Base-by-base conservation (phyloP, 2,113 vertebrate species). In the Synodontis membranacea region DNA sequence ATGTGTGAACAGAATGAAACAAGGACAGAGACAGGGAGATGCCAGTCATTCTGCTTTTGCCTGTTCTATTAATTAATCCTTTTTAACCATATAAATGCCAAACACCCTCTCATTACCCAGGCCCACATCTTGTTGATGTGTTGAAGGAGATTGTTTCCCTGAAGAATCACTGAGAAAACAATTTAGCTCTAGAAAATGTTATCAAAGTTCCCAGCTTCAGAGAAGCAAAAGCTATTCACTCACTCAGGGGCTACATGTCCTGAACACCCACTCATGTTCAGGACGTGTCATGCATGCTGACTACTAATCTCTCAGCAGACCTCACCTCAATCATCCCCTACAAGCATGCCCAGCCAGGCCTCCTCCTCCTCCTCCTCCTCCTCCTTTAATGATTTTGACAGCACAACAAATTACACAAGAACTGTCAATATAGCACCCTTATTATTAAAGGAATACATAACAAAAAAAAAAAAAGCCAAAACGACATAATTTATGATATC, bases 201-300 rank as follows among this genome's bases (percentile, higher is more conserved):
- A 62, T 56, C 81, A 88, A 81, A 86, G 54, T 84, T 78, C 64
- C 56, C 34, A 68, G 64, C 31, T 66, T 89, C 54, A 80, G 82
- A 75, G 60, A 79, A 89, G 86, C 88, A 89, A 89, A 89, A 86
- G 85, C 74, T 84, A 81, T 89, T 82, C 78, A 87, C 82, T 84
- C 66, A 76, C 83, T 76, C 12, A 3, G 31, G 75, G 60, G 66
- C 82, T 86, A 89, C 86, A 83, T 87, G 82, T 82, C 85, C 82
- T 46, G 66, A 84, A 89, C 85, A 86, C 85, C 85, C 88, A 89
- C 88, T 86, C 85, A 39, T 74, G 82, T 56, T 82, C 66, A 62
- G 83, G 86, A 89, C 75, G 85, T 84, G 88, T 89, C 88, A 86
- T 75, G 46, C 81, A 48, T 86, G 75, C 76, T 81, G 82, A 89